Percentiles rank a stretch among this genome's conserved stretches.
Conservation (phyloP, 2,113 vertebrate genomes). For the Proteles cristata region DNA sequence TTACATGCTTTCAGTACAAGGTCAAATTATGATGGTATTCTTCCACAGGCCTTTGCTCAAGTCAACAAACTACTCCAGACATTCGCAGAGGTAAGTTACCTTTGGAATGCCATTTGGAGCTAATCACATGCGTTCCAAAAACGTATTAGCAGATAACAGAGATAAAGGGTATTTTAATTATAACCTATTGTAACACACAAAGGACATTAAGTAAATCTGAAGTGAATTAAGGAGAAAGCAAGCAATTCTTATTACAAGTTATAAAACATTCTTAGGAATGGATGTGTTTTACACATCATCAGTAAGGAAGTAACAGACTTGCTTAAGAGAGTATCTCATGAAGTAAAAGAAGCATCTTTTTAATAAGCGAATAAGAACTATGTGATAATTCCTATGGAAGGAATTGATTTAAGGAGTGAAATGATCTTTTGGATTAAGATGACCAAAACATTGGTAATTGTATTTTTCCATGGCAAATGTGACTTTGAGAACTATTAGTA, state of each 20-base stretch:
- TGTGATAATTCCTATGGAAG: neutral
- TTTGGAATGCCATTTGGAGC: neutral
- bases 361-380: neutral
- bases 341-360: neutral
- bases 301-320: neutral
- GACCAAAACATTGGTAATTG: neutral
- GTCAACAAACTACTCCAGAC: constrained; percentile 84
- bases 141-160: neutral
- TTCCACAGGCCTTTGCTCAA: constrained; percentile 84
- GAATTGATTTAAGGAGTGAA: neutral
- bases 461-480: neutral
- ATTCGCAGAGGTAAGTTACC: constrained; percentile 85
- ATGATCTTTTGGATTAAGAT: constrained; percentile 15
- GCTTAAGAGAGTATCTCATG: neutral
- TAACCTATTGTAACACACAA: neutral
- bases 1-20: constrained; percentile 88
- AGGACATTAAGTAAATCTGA: constrained; percentile 33
- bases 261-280: neutral
- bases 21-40: constrained; percentile 86
- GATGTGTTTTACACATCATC: no score
- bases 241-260: neutral
- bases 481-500: neutral
- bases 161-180: neutral
- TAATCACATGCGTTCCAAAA: neutral
- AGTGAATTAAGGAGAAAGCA: neutral